Base-by-base conservation (phyloP, 2,797 vertebrate species). In the Betta splendens region DNA sequence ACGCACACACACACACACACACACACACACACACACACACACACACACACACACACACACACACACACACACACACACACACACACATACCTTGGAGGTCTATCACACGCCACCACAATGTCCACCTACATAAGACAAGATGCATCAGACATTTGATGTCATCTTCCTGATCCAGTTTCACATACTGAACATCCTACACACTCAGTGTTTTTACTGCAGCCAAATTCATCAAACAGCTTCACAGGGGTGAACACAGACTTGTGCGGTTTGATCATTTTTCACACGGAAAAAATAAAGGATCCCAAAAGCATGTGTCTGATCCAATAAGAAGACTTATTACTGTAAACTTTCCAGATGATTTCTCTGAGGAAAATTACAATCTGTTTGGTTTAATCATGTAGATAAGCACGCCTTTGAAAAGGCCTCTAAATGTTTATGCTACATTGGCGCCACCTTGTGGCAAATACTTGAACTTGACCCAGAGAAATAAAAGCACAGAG, bases 91-190 rank as follows among this genome's bases (percentile, higher is more conserved):
- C 20, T 40, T 28, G 17, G 58, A 54, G 55, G 45, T 48, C 38
- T 46, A n/a, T 64, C 36, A 20, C 20, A 52, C 47, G 31, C 43
- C 18, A 11, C 51, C 5, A 49, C 23, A 45, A 68, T 21, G 50
- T 20, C 16, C 33, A 39, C 44, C 46, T 61, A 37, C 44, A 37
- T 39, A 23, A 70, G 54, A 84, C 75, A 79, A 64, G 78, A 64
- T 38, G 64, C 28, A 23, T 51, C 50, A 61, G 49, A 66, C 40
- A 49, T 66, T 65, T 63, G 35, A 60, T 65, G 72, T 64, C 44
- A 32, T 56, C 60, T 57, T 71, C 50, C 60, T 58, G 69, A 77
- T 80, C 53, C 16, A 32, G 39, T 49, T 28, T 51, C 72, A 31
- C 39, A 40, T 17, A 17, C 36, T 13, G 39, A 57, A 64, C 61